These are phyloP conservation scores for Lepidochitona cinerea DNA, from an alignment of 2,888 invertebrate genomes.

Conservation along the genomic window DNA sequence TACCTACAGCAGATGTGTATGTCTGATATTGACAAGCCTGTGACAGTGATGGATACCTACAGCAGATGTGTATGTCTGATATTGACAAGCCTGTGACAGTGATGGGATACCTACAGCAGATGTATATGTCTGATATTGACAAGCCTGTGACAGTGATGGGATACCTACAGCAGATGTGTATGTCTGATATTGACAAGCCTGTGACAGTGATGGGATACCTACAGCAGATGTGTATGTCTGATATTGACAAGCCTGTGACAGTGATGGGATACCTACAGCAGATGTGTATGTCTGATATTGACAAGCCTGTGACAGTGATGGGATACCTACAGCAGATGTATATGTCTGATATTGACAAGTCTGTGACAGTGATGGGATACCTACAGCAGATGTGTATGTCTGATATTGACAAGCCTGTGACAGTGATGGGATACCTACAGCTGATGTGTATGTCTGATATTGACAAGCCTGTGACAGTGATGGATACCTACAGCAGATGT, in stretches of 20 bases:
- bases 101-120: constrained; percentile 34
- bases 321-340: not conserved
- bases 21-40: constrained; percentile 8
- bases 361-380: constrained; percentile 27
- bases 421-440: constrained; percentile 28
- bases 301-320: not conserved
- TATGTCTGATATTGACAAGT: constrained; percentile 2
- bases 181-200: not conserved
- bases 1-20: not conserved
- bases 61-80: constrained; percentile 30
- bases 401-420: constrained; percentile 39
- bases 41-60: constrained; percentile 18
- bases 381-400: constrained; percentile 29
- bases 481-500: not conserved
- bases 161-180: constrained; percentile 11
- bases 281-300: not conserved
- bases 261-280: not conserved
- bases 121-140: constrained; percentile 15
- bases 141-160: constrained; percentile 25
- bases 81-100: constrained; percentile 31
- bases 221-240: constrained; percentile 28
- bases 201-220: not conserved
- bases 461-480: not conserved
- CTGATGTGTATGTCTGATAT: constrained; percentile 26
- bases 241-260: not conserved